A percentile compares a stretch with the other conserved stretches of the same genome.
Evolutionary conservation across 2,888 invertebrate species (phyloP).

Genomic region (Muscina levida): DNA sequence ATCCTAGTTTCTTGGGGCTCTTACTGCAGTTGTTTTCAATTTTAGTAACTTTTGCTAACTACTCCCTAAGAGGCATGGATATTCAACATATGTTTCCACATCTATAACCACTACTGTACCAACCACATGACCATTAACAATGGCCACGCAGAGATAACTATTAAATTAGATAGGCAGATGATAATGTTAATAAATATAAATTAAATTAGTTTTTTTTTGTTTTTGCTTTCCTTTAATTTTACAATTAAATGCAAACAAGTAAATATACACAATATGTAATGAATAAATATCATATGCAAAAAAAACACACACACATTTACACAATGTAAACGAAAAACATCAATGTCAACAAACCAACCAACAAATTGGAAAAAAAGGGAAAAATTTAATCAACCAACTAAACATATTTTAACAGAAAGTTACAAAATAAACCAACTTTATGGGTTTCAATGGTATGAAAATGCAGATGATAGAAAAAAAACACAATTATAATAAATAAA

Average conservation of each 20-base stretch:
- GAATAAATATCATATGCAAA: slow-evolving; percentile 19
- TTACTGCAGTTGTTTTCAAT: no score
- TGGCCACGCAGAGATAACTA: slow-evolving; percentile 30
- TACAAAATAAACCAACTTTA: slow-evolving; percentile 62
- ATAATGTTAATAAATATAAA: slow-evolving; percentile 42
- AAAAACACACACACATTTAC: no score
- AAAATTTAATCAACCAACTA: slow-evolving; percentile 6
- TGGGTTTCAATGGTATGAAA: slow-evolving; percentile 58
- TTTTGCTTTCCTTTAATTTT: slow-evolving; percentile 5
- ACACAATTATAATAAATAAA: slow-evolving; percentile 25
- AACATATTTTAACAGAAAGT: slow-evolving; percentile 33
- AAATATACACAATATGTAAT: slow-evolving; percentile 1
- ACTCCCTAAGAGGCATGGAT: no score
- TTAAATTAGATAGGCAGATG: slow-evolving; percentile 59
- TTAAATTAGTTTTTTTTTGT: slow-evolving; percentile 12
- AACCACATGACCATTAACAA: slow-evolving; percentile 10
- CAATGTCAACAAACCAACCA: slow-evolving; percentile 24
- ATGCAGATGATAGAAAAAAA: slow-evolving; percentile 27
- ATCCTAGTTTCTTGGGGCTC: no score
- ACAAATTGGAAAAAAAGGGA: not conserved
- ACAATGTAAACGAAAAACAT: not conserved
- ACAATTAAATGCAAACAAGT: not conserved
- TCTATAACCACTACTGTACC: slow-evolving; percentile 24
- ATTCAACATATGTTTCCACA: not conserved
- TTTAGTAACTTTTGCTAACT: no score